Base-by-base conservation (phyloP, 2,113 vertebrate genomes). In the Electrona antarctica region DNA sequence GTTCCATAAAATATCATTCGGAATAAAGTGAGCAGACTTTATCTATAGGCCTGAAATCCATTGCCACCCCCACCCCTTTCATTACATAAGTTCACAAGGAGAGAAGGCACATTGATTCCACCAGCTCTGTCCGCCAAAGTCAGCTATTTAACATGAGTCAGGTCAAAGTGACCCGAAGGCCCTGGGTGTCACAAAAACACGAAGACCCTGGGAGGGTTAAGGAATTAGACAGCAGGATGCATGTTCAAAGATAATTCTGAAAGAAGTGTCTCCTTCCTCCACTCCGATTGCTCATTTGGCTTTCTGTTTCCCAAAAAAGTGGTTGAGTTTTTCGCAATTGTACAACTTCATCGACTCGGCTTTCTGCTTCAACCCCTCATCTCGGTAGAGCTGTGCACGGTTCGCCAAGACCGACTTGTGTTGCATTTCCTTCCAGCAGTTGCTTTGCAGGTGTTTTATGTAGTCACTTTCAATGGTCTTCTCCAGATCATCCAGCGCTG, bases 391-490 rank as follows among this genome's bases (percentile, higher is more conserved):
- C 75, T 95, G 96, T 29, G 96, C 98, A 60, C 98, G 89, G 85
- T 98, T 98, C 12, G 96, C 94, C 90, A 99, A 78, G 80, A 98
- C 97, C 0, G 97, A 97, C 83, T 98, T 98, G 87, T 98, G 98
- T 87, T 98, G 98, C 82, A 98, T 99, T 83, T 99, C 98, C 82
- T 98, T 99, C 97, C 98, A 98, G 87, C 98, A 99, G 89, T 94
- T 98, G 57, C 82, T 96, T 90, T 98, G 98, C 74, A 98, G 92
- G 45, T 98, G 94, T 51, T 99, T 96, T 6, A 98, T 95, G 59
- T 98, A 99, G 83, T 99, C 97, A n/a, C 92, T 98, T 80, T 99
- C 98, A 9, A 99, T 93, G 0, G 91, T 94, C 87, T 96, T 98
- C 91, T 99, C 98, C 7, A 98, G 90, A 14, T 98, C 96, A 15